These are phyloP conservation scores for Hemicrepidius hirtus DNA, from an alignment of 2,888 invertebrate genomes.

Conservation along the genomic window DNA sequence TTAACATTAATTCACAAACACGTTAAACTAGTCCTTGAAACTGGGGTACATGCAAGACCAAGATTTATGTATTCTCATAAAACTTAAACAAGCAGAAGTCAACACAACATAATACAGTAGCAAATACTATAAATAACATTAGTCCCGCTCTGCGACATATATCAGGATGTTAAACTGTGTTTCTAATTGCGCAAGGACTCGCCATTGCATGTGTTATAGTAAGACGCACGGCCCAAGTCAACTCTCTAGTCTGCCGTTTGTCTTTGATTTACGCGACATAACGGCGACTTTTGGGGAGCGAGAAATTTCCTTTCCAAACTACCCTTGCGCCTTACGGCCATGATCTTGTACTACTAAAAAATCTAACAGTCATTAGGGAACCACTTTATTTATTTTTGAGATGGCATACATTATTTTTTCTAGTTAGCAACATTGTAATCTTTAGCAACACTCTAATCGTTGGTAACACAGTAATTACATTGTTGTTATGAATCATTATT, in stretches of 20 bases:
- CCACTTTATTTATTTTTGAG: no score
- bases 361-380: constrained; percentile 44
- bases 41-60: constrained; percentile 38
- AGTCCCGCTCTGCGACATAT: constrained; percentile 61
- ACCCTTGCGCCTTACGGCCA: constrained; percentile 41
- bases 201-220: constrained; percentile 61
- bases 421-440: no score
- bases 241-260: constrained; percentile 65
- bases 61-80: constrained; percentile 59
- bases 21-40: constrained; percentile 39
- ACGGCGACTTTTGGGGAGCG: constrained; percentile 64
- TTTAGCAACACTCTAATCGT: no score
- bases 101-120: constrained; percentile 61
- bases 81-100: constrained; percentile 61
- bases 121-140: constrained; percentile 64
- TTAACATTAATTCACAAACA: constrained; percentile 32
- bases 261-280: constrained; percentile 66
- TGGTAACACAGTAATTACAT: no score
- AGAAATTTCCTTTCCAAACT: constrained; percentile 63
- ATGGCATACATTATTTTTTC: no score
- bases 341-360: constrained; percentile 35
- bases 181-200: constrained; percentile 63
- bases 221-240: constrained; percentile 61
- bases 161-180: constrained; percentile 65
- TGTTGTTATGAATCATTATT: no score